Evolutionary conservation across 2,797 vertebrate genomes (phyloP), one percentile per base, ranked within the genome.

Genomic region (Coracias cyanogaster): DNA sequence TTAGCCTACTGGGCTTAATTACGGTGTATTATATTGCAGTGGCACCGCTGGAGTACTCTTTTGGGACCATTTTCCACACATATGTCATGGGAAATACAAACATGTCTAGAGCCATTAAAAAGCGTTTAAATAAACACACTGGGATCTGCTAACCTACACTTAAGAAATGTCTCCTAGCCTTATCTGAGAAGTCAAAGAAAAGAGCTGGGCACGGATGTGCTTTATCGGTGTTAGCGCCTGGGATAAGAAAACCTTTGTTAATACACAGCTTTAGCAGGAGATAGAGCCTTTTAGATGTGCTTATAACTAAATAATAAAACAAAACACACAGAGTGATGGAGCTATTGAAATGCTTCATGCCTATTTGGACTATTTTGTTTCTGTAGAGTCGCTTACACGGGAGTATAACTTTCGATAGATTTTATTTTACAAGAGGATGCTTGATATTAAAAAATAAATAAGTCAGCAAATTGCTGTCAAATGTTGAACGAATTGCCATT

Each of bases 31-130:
- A 37, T 8, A 81, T 19, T 60, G 73, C 70, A 51, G 1, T 2
- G 24, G 70, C 46, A 54, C 35, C 3, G 26, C 62, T 6, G 4
- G 35, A 65, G 25, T 41, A 6, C 22, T 72, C 83, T 39, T 82
- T 35, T 20, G 89, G 80, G 62, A 95, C 2, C 15, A 13, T 76
- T 93, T 95, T 86, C 80, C 57, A 77, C 35, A 24, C 58, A 13
- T 67, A 31, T 8, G 25, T 90, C 62, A 86, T 22, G 46, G 67
- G 62, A 62, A 93, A 82, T 20, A 49, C 71, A 95, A 86, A 86
- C 43, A 21, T 4, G 9, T 52, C 83, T 74, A 76, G 43, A 66
- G 66, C 58, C 58, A 66, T 77, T 94, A 86, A 86, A 72, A 92
- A 74, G 20, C 10, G 25, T 10, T 89, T 62, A 49, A 91, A 69